These are phyloP conservation scores for Ciconia nigra DNA, from an alignment of 2,797 vertebrate species.

Conservation along the genomic window DNA sequence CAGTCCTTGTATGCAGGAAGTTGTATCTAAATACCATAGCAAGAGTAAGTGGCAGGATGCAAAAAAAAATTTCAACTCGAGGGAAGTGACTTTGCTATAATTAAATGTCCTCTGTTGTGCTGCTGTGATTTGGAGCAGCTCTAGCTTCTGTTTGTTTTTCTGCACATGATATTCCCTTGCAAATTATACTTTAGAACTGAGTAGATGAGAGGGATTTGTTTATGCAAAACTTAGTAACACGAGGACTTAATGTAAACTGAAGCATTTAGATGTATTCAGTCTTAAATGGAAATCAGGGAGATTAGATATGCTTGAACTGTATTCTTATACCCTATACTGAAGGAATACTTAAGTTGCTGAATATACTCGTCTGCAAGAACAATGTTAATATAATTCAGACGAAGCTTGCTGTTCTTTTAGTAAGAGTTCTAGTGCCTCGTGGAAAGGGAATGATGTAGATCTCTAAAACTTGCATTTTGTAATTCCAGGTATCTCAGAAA, in stretches of 20 bases:
- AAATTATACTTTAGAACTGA: background rate
- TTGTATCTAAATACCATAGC: background rate
- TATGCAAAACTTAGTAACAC: fast-evolving
- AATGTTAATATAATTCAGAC: fast-evolving
- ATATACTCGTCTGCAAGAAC: background rate
- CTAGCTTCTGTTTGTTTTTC: background rate
- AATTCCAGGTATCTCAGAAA: conserved; percentile 70
- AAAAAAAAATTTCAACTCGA: background rate
- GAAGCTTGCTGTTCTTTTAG: background rate
- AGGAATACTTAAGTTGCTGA: background rate
- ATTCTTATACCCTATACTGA: background rate
- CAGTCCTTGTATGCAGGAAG: background rate
- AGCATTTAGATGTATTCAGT: background rate
- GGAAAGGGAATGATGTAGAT: background rate
- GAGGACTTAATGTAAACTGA: background rate
- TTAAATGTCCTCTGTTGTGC: background rate
- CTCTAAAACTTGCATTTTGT: background rate
- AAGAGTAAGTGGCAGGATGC: background rate
- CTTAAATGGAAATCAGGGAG: background rate
- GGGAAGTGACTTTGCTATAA: background rate
- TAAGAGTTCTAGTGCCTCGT: fast-evolving
- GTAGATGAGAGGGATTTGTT: background rate
- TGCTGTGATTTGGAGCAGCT: background rate
- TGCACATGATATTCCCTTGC: background rate
- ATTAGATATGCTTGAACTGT: background rate